A percentile compares a stretch with the other conserved stretches of the same genome.
Evolutionary conservation across 1,140 invertebrate species (phyloP).

Genomic region (Cyphomyrmex costatus): DNA sequence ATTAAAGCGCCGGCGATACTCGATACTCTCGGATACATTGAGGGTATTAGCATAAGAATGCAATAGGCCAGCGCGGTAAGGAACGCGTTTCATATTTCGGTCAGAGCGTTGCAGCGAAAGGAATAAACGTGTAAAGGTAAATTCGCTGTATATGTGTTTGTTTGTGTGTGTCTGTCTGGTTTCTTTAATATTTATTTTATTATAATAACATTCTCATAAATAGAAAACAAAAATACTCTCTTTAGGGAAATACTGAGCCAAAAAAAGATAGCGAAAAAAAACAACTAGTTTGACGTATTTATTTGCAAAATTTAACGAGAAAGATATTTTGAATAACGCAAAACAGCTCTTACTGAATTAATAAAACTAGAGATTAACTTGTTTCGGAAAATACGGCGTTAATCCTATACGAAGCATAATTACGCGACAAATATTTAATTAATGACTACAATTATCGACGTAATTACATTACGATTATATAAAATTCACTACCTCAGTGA

Average conservation of each 20-base stretch:
- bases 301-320: conserved; percentile 1
- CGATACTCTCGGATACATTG: conserved; percentile 36
- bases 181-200: background rate
- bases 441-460: background rate
- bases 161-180: background rate
- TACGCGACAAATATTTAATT: background rate
- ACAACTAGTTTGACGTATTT: background rate
- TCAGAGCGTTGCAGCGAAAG: conserved; percentile 42
- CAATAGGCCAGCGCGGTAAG: conserved; percentile 28
- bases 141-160: background rate
- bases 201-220: background rate
- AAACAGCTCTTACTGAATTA: background rate
- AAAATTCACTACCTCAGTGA: background rate
- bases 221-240: background rate
- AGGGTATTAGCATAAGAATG: conserved; percentile 55
- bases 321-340: background rate
- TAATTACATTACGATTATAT: background rate
- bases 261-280: background rate
- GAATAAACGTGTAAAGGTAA: background rate
- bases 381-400: background rate
- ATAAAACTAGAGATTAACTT: background rate
- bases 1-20: conserved; percentile 44
- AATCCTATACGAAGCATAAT: background rate
- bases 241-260: too few species aligned
- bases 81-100: conserved; percentile 50